phyloP scores from a whole-genome alignment of 2,888 invertebrate genomes.

The Drosophila nigricruria region DNA sequence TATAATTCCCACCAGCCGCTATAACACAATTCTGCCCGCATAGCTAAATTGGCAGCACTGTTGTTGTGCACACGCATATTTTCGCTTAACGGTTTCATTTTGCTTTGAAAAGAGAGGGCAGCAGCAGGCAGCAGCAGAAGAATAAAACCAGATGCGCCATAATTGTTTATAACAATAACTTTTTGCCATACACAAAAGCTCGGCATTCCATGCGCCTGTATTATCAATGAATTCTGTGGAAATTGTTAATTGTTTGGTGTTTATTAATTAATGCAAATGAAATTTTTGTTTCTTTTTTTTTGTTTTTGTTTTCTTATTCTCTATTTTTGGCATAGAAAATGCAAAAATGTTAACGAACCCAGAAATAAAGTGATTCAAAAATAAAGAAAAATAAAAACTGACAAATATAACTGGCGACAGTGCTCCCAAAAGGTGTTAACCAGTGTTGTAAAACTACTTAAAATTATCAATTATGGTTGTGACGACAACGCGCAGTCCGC shows the following conservation, averaged over 20 bases:
- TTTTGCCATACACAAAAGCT: slow-evolving; percentile 17
- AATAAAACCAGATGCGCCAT: slow-evolving; percentile 59
- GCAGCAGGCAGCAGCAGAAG: not conserved
- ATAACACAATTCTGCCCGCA: too few species aligned
- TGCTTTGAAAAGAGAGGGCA: not conserved
- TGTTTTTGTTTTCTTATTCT: not conserved
- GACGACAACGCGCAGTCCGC: slow-evolving; percentile 83
- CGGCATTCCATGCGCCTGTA: slow-evolving; percentile 22
- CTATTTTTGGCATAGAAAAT: slow-evolving; percentile 10
- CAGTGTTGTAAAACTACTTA: slow-evolving; percentile 10
- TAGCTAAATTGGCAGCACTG: too few species aligned
- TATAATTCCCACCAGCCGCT: too few species aligned
- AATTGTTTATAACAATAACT: slow-evolving; percentile 72
- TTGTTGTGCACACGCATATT: not conserved
- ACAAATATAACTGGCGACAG: slow-evolving; percentile 3
- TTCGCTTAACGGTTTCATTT: slow-evolving; percentile 56
- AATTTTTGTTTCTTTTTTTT: slow-evolving; percentile 26
- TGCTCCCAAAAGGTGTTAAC: slow-evolving; percentile 5
- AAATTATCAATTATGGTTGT: slow-evolving; percentile 74
- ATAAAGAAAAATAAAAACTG: not conserved
- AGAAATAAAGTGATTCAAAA: slow-evolving; percentile 41
- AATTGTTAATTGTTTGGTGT: slow-evolving; percentile 56
- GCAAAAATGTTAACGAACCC: slow-evolving; percentile 61
- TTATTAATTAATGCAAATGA: slow-evolving; percentile 57
- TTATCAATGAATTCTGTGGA: slow-evolving; percentile 53